Conservation (phyloP, 2,888 invertebrate species). For the Dynastes tityus region DNA sequence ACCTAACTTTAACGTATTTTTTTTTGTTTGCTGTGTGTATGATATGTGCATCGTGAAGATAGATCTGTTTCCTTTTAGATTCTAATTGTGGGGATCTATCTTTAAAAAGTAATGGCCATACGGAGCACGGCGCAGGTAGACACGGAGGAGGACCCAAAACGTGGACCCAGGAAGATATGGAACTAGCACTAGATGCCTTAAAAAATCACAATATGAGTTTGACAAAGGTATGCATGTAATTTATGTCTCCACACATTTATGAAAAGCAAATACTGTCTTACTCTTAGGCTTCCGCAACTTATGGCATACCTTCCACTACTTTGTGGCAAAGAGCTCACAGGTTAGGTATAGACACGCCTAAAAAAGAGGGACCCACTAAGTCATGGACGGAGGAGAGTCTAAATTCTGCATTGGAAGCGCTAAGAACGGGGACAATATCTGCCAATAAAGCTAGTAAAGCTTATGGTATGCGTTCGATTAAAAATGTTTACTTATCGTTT, state of each 20-base stretch:
- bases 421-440: constrained; percentile 88
- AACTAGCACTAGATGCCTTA: constrained; percentile 88
- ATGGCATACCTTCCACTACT: constrained; percentile 92
- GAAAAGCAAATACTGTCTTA: not conserved
- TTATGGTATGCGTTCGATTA: constrained; percentile 73
- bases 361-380: constrained; percentile 90
- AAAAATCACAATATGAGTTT: constrained; percentile 91
- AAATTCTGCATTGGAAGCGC: constrained; percentile 85
- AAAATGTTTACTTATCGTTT: not conserved
- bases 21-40: not conserved
- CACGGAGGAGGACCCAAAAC: constrained; percentile 83
- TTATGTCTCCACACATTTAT: too few species aligned
- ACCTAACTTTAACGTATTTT: too few species aligned
- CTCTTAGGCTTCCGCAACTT: constrained; percentile 83
- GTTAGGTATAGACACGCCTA: constrained; percentile 91
- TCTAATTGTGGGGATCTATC: constrained; percentile 48
- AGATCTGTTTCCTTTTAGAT: constrained; percentile 19
- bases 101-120: constrained; percentile 66
- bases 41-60: not conserved
- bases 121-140: constrained; percentile 66
- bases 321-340: constrained; percentile 93
- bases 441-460: constrained; percentile 95
- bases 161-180: constrained; percentile 94
- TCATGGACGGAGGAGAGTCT: constrained; percentile 91
- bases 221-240: constrained; percentile 77